Evolutionary conservation across 2,888 invertebrate genomes (phyloP), one percentile per base, ranked within the genome.

Genomic region (Metacarcinus magister): DNA sequence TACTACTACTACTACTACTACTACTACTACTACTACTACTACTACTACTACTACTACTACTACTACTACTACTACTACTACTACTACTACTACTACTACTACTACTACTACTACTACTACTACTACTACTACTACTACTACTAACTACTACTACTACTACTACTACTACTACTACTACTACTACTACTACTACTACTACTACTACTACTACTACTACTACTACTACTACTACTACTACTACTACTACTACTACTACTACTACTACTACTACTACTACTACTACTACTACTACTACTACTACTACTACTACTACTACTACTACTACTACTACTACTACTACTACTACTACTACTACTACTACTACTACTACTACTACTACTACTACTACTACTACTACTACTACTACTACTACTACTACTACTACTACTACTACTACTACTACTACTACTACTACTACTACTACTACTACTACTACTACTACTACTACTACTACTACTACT

Each of bases 21-120:
- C 13, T 13, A 48, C 54, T 48, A 10, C 7, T 48, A 13, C 48
- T 48, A 10, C 0, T 48, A 10, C 13, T 48, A 48, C 13, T 48
- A 13, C 7, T 48, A 48, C 48, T 48, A 13, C 48, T 48, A 13
- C 13, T 48, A 10, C 13, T 48, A 48, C 48, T 54, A 13, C 54
- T 54, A 16, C 16, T 54, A 54, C 54, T 54, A 54, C 54, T 54
- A 16, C 16, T 19, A 54, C 0, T 54, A 54, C 54, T 54, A 54
- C 54, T 54, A 54, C 54, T 54, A 54, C 16, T 16, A 54, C 54
- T 54, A 10, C 19, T 75, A 23, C 19, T 75, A n/a, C n/a, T 75
- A 75, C n/a, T 75, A n/a, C 75, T 75, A 75, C n/a, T 75, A 75
- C 75, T n/a, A 75, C 75, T n/a, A 75, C 75, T n/a, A 75, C 75